phyloP scores from a whole-genome alignment of 35 echinoderm and acorn worm species.

The Ptychodera flava region DNA sequence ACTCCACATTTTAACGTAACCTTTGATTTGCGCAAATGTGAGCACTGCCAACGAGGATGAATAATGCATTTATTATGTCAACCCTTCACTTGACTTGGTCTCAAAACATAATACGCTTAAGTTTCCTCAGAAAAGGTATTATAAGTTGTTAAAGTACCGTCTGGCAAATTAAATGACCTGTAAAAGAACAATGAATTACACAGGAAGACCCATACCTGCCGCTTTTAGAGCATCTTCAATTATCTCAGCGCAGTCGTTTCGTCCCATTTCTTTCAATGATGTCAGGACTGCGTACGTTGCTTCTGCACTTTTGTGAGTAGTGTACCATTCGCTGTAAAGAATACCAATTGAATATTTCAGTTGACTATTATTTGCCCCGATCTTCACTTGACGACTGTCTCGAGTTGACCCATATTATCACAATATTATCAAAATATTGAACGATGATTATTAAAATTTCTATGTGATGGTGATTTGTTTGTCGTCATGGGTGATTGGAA shows the following conservation, averaged over 20 bases:
- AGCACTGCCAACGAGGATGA: neutral
- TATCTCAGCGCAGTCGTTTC: slow-evolving; percentile 73
- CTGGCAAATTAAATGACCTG: neutral
- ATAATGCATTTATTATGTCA: neutral
- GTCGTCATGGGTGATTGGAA: neutral
- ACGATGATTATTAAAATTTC: neutral
- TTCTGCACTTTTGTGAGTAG: slow-evolving; percentile 90
- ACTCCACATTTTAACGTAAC: no score
- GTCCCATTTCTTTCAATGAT: slow-evolving; percentile 86
- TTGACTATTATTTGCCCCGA: no score
- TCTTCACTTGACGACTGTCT: no score
- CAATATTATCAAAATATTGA: neutral
- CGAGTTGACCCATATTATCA: neutral
- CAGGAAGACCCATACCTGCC: slow-evolving; percentile 63
- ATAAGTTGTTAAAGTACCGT: neutral
- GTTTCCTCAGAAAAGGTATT: neutral
- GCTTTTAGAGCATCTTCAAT: slow-evolving; percentile 59
- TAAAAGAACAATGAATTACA: neutral
- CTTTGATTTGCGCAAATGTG: neutral
- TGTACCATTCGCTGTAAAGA: slow-evolving; percentile 76
- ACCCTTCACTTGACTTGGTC: neutral
- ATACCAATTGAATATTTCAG: neutral
- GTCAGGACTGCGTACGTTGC: slow-evolving; percentile 91
- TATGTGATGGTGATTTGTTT: neutral
- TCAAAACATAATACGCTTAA: neutral